phyloP scores from a whole-genome alignment of 2,113 vertebrate species.

The Cricetomys ansorgei region DNA sequence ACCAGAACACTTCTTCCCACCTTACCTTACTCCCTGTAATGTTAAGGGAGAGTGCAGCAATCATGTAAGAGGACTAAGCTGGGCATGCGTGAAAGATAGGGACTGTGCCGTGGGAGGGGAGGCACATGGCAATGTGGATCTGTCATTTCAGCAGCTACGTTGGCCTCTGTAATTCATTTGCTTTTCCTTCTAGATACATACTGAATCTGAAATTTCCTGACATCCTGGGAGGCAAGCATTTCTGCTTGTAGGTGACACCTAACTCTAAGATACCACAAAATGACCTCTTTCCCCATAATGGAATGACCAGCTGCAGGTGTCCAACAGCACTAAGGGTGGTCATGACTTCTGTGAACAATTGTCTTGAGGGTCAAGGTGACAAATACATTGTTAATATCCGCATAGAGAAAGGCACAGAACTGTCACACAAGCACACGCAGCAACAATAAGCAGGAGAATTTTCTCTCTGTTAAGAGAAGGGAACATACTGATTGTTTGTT shows the following conservation, averaged over 20 bases:
- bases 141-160: background rate
- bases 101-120: background rate
- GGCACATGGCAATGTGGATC: background rate
- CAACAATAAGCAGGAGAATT: background rate
- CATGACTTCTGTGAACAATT: background rate
- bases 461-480: background rate
- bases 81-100: background rate
- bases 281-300: background rate
- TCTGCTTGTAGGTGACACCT: background rate
- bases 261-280: background rate
- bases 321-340: background rate
- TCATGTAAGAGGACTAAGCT: background rate
- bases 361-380: background rate
- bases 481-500: background rate
- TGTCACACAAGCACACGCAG: background rate
- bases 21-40: background rate
- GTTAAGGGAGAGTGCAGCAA: background rate
- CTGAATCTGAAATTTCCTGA: conserved; percentile 14
- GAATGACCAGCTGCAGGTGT: background rate
- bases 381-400: background rate
- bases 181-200: background rate
- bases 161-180: background rate
- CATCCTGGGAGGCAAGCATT: background rate
- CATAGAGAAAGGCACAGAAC: background rate
- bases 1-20: background rate